These are phyloP conservation scores for Hoplodrina ambigua DNA, from an alignment of 2,888 invertebrate genomes.

Conservation along the genomic window DNA sequence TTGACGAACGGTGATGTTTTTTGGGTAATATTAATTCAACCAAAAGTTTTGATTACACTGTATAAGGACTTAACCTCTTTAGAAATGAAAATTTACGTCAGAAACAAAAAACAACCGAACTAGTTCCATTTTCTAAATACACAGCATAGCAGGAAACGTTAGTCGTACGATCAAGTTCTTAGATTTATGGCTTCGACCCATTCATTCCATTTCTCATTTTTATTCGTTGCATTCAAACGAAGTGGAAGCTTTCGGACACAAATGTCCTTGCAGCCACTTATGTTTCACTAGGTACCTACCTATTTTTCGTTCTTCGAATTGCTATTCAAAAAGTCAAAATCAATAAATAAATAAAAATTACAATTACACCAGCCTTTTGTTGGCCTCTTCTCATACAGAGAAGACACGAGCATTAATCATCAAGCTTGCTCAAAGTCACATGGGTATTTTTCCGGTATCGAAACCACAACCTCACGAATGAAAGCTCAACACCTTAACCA, in stretches of 20 bases:
- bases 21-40: background rate
- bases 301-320: background rate
- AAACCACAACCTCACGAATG: too few relatives aligned
- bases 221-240: conserved; percentile 3
- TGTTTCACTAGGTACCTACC: background rate
- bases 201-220: conserved; percentile 17
- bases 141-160: conserved; percentile 9
- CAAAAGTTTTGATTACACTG: background rate
- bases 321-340: background rate
- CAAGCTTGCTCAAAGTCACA: too few relatives aligned
- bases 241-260: conserved; percentile 13
- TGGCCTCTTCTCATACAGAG: too few relatives aligned
- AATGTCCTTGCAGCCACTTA: conserved; percentile 5
- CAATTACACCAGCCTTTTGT: too few relatives aligned
- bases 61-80: conserved; percentile 5
- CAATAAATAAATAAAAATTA: background rate
- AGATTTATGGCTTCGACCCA: conserved; percentile 17
- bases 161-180: background rate
- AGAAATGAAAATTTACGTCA: background rate
- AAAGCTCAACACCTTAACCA: too few relatives aligned
- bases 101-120: background rate
- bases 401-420: too few relatives aligned
- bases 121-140: conserved; percentile 24
- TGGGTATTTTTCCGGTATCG: too few relatives aligned
- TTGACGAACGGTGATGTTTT: conserved; percentile 3